Base-by-base conservation (phyloP, 2,113 vertebrate genomes). In the Oncorhynchus keta region DNA sequence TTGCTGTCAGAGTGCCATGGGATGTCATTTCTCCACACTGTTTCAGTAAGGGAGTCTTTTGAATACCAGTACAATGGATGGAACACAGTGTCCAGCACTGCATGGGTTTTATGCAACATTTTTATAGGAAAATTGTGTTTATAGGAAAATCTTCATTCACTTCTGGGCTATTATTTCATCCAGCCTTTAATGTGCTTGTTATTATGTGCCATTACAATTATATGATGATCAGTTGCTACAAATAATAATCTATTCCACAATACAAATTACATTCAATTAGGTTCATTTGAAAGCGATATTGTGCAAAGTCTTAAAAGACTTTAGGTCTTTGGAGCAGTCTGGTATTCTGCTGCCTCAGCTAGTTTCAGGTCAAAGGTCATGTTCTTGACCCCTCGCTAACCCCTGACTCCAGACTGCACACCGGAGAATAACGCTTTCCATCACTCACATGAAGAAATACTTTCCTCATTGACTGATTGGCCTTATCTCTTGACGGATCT, bases 351-450 rank as follows among this genome's bases (percentile, higher is more conserved):
- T 61, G 59, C 59, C 70, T 81, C 68, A 55, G 57, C 77, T 18
- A 5, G 12, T 39, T 48, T 11, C 68, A 80, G 85, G 90, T 87
- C 87, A 88, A 74, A 79, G 89, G 90, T 90, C 87, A 26, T 86
- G 87, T 83, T 91, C 92, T 93, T 93, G 93, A 94, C 90, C 89
- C 83, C 20, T 78, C 72, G 24, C 77, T 76, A 84, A 93, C 91
- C 82, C 73, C 69, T 83, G 81, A 89, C 87, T 85, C 80, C 72
- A 76, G 73, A 79, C 84, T 76, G 78, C 85, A 81, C 88, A 35
- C 68, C 72, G 5, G 76, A 85, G 89, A 89, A 90, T 85, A 86
- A 86, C 85, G 86, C 86, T 85, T 85, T 86, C 85, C 81, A 22
- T 76, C 72, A 68, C 74, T 78, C 62, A 61, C 69, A 77, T 81